Base-by-base conservation (phyloP, 2,113 vertebrate species). In the Plotosus lineatus region DNA sequence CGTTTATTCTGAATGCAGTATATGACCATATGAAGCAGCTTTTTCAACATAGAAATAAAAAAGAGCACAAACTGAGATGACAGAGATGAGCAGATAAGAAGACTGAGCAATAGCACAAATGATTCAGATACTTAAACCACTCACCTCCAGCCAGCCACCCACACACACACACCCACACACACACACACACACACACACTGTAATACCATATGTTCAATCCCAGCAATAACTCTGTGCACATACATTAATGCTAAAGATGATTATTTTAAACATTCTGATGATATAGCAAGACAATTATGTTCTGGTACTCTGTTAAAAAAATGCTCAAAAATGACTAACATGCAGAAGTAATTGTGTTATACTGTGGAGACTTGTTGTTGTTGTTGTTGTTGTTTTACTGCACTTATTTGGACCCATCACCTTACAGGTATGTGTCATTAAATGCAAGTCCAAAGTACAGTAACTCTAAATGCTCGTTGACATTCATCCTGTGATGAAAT, bases 161-260 rank as follows among this genome's bases (percentile, higher is more conserved):
- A 46, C n/a, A 6, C 36, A 48, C 42, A 44, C 23, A 31, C 28
- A 50, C 11, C 6, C 68, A 19, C 68, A 48, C 28, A 50, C 48
- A 50, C 44, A 46, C 48, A 50, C 48, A 50, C 48, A 50, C 48
- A 50, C 10, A 82, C 75, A 73, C 48, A 77, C 55, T 51, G 48
- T 65, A 77, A 68, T 73, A 51, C 78, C 72, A 61, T 75, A 79
- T 71, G 82, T 42, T 83, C 77, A 55, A 31, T 50, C 65, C 53
- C 46, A 73, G 38, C 33, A 77, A 28, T 61, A 81, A 56, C 74
- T 74, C 28, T 63, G 61, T 36, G 68, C 60, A 69, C 48, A 58
- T 42, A 44, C 12, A n/a, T 36, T 36, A 73, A 51, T 51, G 28
- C 28, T 73, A 19, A 33, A 48, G 56, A 11, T 1, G 0, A 36